phyloP scores from a whole-genome alignment of 2,797 vertebrate genomes.

The Myotis planiceps region DNA sequence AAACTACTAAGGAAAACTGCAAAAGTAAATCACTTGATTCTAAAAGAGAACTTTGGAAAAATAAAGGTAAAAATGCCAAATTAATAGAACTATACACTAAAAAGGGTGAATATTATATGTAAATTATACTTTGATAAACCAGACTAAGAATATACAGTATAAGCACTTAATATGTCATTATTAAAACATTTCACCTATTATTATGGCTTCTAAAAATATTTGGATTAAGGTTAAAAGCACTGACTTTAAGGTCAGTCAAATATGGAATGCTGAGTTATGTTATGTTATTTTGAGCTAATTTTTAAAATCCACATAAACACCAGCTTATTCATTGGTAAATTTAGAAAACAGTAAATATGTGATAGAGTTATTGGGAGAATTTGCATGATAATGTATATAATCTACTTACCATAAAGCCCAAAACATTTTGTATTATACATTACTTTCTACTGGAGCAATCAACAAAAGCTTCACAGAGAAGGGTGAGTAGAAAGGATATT shows the following conservation, averaged over 20 bases:
- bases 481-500: neutral
- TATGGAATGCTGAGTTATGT: neutral
- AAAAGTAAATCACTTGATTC: neutral
- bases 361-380: neutral
- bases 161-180: neutral
- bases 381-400: neutral
- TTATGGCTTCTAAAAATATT: neutral
- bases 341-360: neutral
- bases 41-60: neutral
- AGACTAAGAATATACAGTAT: neutral
- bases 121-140: constrained; percentile 2
- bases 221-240: neutral
- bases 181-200: neutral
- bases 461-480: neutral
- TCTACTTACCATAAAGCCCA: neutral
- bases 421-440: constrained; percentile 36
- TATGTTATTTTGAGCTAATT: neutral
- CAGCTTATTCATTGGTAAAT: neutral
- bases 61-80: neutral
- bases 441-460: neutral
- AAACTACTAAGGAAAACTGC: neutral
- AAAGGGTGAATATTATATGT: neutral
- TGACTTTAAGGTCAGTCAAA: neutral
- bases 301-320: neutral
- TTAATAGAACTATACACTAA: neutral